Conservation (phyloP, 2,113 vertebrate genomes). For the Empidonax traillii region DNA sequence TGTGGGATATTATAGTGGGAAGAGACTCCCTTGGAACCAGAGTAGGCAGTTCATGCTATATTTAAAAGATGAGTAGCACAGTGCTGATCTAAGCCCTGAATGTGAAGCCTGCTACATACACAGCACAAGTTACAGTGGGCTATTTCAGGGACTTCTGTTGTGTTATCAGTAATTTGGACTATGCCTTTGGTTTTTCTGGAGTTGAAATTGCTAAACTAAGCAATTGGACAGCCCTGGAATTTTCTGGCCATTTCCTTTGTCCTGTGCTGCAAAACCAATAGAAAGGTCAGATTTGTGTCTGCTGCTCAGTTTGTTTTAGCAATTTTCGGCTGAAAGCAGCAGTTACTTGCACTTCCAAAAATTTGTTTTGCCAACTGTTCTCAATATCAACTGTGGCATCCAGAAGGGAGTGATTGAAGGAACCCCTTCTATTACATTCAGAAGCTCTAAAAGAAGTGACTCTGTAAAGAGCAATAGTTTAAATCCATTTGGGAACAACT, state of each 20-base stretch:
- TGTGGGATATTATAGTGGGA: neutral
- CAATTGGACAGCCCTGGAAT: neutral
- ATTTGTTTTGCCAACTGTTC: conserved; percentile 10
- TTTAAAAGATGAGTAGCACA: neutral
- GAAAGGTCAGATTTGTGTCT: conserved; percentile 3
- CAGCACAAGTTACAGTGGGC: neutral
- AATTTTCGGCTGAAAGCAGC: conserved; percentile 40
- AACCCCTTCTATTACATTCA: neutral
- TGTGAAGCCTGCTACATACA: neutral
- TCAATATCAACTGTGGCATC: conserved; percentile 24
- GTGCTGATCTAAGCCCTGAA: neutral
- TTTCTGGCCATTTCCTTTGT: neutral
- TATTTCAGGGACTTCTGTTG: neutral
- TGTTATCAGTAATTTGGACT: neutral
- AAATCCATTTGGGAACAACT: conserved; percentile 43
- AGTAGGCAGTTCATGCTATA: neutral
- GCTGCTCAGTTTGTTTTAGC: conserved; percentile 10
- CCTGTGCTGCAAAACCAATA: neutral
- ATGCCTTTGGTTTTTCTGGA: conserved; percentile 27
- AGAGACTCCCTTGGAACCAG: neutral
- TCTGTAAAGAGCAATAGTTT: neutral
- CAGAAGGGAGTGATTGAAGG: conserved; percentile 27
- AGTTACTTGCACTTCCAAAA: neutral
- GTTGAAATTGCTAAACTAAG: conserved; percentile 11
- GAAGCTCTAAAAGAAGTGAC: neutral